Evolutionary conservation across 2,797 vertebrate genomes (phyloP), one percentile per base, ranked within the genome.

Genomic region (Hydrocynus forskahlii): DNA sequence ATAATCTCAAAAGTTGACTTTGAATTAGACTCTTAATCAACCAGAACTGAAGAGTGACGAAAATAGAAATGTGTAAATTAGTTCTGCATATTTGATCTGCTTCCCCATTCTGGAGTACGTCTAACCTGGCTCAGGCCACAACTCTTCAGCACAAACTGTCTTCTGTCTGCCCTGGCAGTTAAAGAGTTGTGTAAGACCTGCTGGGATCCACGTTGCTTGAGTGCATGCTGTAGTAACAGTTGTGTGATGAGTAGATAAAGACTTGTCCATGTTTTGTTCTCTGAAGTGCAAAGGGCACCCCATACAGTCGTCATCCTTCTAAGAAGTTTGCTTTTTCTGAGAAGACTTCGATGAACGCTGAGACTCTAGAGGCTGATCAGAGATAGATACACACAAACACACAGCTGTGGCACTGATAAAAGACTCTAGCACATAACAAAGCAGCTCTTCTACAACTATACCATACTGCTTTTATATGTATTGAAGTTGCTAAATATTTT

Each of bases 191-290:
- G 73, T 29, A 45, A 29, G 35, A 25, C 35, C 52, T n/a, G 16
- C 14, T 70, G 57, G 43, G 43, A 62, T 76, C 55, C 60, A 60
- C 14, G 60, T 54, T 62, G 25, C 25, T 52, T 23, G 14, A 38
- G 64, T 52, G 55, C 67, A 35, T 75, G 54, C 7, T 68, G 45
- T 71, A 52, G 25, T 25, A 40, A 69, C 79, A 75, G 79, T 73
- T 81, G 79, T 50, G 25, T 54, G 5, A 43, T 48, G n/a, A 63
- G 66, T 71, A 55, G 29, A 76, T 64, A 40, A 76, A 52, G 6
- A 23, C 2, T 12, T 4, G 0, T 69, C 54, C 45, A 70, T 71
- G 60, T 76, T 70, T 54, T 70, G 63, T 52, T 76, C 25, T 81
- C n/a, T 70, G 66, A 62, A 76, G 7, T 54, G 60, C 10, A 60